A percentile compares a stretch with the other conserved stretches of the same genome.
These are phyloP conservation scores for Scaptomyza polygonia DNA, from an alignment of 2,888 invertebrate genomes.

Conservation along the genomic window DNA sequence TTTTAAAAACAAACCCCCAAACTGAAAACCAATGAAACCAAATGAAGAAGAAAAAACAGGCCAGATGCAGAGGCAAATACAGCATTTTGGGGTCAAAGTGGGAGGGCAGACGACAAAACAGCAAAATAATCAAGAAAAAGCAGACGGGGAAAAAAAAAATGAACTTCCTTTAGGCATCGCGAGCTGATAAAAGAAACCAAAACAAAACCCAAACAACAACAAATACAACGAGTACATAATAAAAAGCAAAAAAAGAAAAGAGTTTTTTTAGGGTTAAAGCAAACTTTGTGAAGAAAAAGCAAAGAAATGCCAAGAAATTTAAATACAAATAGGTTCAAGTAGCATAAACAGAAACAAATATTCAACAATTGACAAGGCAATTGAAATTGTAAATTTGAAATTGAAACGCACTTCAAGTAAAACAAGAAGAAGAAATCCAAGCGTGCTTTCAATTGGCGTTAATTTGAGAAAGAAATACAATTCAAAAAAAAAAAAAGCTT, in stretches of 20 bases:
- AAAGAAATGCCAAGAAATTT: conserved; percentile 35
- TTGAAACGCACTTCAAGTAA: conserved; percentile 66
- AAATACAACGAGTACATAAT: conserved; percentile 31
- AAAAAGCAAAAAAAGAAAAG: conserved; percentile 41
- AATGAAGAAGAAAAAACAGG: conserved; percentile 22
- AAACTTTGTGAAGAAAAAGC: conserved; percentile 28
- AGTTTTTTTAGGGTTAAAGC: conserved; percentile 68
- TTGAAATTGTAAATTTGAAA: conserved; percentile 61
- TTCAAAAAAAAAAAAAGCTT: conserved; percentile 10
- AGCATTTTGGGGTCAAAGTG: conserved; percentile 22
- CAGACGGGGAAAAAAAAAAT: conserved; percentile 39
- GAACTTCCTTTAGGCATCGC: conserved; percentile 65
- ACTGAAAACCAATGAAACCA: conserved; percentile 42
- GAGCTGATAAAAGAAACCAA: conserved; percentile 26
- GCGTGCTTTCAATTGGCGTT: conserved; percentile 66
- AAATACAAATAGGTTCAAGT: conserved; percentile 41
- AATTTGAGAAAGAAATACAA: conserved; percentile 53
- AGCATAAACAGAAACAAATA: conserved; percentile 18
- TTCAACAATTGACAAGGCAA: conserved; percentile 63
- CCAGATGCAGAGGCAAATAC: conserved; percentile 23
- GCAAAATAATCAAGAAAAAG: conserved; percentile 25
- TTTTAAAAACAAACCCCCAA: conserved; percentile 6
- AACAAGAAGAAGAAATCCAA: not conserved
- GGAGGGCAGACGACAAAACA: conserved; percentile 18
- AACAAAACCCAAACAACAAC: conserved; percentile 10